Conservation (phyloP, 2,113 vertebrate species). For the Ictalurus furcatus region DNA sequence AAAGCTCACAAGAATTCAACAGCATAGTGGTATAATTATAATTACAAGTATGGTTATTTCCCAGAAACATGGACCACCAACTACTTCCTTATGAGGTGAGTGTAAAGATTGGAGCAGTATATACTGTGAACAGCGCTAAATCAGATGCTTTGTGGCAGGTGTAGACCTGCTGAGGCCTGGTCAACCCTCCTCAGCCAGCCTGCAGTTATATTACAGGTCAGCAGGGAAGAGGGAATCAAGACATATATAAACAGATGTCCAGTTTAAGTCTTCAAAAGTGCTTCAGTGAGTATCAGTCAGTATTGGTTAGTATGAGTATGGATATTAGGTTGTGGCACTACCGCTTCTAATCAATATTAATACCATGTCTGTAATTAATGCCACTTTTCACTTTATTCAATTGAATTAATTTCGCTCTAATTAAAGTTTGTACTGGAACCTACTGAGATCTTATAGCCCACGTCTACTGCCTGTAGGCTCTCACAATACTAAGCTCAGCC, state of each 20-base stretch:
- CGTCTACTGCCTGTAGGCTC: constrained; percentile 21
- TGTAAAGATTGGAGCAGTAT: background rate
- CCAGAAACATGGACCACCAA: background rate
- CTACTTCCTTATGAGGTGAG: background rate
- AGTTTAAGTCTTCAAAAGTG: background rate
- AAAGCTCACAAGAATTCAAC: background rate
- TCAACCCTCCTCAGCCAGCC: background rate
- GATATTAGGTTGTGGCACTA: background rate
- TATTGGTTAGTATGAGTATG: background rate
- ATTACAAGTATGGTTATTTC: background rate
- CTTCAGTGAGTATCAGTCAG: background rate
- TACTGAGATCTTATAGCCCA: background rate
- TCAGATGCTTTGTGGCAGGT: constrained; percentile 1
- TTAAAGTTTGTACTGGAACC: too few relatives aligned
- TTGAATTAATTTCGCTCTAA: background rate
- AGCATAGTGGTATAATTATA: background rate
- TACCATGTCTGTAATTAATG: background rate
- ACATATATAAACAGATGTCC: background rate
- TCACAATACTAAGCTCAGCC: constrained; percentile 26
- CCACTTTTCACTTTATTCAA: background rate
- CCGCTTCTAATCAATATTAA: background rate
- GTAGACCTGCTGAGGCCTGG: background rate
- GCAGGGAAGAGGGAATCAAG: constrained; percentile 15
- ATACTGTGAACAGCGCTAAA: background rate
- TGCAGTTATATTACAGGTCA: background rate